Evolutionary conservation across 2,888 invertebrate genomes (phyloP).

Genomic region (Diploptera punctata): DNA sequence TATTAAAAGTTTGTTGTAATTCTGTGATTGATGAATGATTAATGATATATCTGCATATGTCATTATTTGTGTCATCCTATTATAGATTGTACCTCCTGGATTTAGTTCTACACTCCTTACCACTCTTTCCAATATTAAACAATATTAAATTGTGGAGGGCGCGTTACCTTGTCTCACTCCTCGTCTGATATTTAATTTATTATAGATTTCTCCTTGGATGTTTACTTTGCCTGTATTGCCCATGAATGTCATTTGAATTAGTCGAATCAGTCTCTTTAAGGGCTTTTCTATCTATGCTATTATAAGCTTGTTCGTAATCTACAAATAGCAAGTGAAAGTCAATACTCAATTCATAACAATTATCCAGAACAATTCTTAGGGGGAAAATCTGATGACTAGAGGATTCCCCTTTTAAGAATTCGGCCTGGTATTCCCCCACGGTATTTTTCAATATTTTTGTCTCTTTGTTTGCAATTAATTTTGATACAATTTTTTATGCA

Average conservation of each 20-base stretch:
- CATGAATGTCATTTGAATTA: conserved; percentile 7
- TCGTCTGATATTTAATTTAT: conserved; percentile 11
- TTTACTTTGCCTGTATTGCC: neutral
- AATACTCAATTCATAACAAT: conserved; percentile 18
- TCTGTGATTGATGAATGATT: too few species aligned
- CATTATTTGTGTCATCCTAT: neutral
- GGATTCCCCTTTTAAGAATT: conserved; percentile 21
- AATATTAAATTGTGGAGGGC: conserved; percentile 11
- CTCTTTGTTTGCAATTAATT: neutral
- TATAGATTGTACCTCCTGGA: neutral
- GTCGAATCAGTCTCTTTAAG: conserved; percentile 18
- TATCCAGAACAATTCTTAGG: conserved; percentile 18
- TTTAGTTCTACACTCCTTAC: neutral
- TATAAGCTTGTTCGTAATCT: conserved; percentile 29
- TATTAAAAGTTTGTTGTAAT: too few species aligned
- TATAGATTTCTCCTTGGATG: conserved; percentile 8
- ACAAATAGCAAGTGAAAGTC: conserved; percentile 15
- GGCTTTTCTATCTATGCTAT: conserved; percentile 16
- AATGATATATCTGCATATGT: conserved; percentile 16
- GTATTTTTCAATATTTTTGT: neutral
- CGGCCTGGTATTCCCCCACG: conserved; percentile 21
- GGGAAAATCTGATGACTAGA: conserved; percentile 23
- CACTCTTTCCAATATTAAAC: conserved; percentile 3
- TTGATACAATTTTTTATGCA: conserved; percentile 17
- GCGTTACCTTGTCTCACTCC: conserved; percentile 25